phyloP scores from a whole-genome alignment of 2,113 vertebrate genomes.

The Oenanthe oenanthe region DNA sequence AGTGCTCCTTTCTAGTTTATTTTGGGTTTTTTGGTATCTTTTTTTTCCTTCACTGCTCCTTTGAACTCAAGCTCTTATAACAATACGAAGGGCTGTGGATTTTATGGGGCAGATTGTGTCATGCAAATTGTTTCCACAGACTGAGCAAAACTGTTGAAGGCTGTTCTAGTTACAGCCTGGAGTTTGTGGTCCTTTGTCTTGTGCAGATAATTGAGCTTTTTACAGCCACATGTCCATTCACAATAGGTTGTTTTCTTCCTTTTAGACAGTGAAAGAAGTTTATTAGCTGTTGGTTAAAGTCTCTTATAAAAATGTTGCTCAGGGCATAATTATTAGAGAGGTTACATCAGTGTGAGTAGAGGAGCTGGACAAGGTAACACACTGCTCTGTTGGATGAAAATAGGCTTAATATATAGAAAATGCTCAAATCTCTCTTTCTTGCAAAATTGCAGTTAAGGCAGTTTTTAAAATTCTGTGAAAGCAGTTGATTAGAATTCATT shows the following conservation, averaged over 20 bases:
- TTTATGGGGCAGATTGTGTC: conserved; percentile 35
- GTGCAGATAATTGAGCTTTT: conserved; percentile 35
- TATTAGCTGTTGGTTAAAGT: conserved; percentile 43
- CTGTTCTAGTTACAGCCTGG: not conserved
- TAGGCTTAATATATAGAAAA: not conserved
- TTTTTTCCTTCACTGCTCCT: not conserved
- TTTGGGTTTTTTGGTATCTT: not conserved
- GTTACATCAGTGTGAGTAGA: not conserved
- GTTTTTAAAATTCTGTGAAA: not conserved
- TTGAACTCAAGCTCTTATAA: not conserved
- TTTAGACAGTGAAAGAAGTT: not conserved
- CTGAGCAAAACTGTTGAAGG: conserved; percentile 32
- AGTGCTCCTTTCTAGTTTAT: not conserved
- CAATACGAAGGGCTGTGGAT: not conserved
- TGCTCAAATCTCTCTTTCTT: not conserved
- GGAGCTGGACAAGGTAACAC: not conserved
- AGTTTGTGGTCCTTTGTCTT: conserved; percentile 10
- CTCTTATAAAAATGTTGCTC: not conserved
- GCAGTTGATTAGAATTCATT: not conserved
- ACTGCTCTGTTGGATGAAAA: not conserved
- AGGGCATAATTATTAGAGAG: not conserved
- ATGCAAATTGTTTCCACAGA: conserved; percentile 59
- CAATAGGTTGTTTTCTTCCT: conserved; percentile 27
- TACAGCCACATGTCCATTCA: not conserved
- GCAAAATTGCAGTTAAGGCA: not conserved